phyloP scores from a whole-genome alignment of 2,888 invertebrate species.

The Euproctis similis region DNA sequence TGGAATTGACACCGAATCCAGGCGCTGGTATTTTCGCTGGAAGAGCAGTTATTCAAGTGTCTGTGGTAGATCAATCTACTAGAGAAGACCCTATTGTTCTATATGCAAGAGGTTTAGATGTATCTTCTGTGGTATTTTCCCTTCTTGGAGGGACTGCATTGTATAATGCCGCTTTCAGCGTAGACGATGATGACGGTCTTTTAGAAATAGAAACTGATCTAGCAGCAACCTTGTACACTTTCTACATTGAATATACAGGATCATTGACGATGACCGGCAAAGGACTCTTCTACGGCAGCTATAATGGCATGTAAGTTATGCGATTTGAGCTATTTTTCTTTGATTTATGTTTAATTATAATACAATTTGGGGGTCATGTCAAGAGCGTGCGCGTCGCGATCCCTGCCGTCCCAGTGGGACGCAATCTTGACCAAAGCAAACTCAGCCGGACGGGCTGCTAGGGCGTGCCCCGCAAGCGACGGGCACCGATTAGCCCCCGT shows the following conservation, averaged over 20 bases:
- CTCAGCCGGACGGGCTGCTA: too few species aligned
- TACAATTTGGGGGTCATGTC: too few species aligned
- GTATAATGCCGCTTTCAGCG: constrained; percentile 14
- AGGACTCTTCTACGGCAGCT: constrained; percentile 35
- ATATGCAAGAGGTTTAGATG: constrained; percentile 26
- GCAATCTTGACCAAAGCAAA: too few species aligned
- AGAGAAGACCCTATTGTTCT: constrained; percentile 34
- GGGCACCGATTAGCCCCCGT: too few species aligned
- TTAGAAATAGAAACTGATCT: constrained; percentile 32
- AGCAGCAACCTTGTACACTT: constrained; percentile 25
- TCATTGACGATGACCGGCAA: constrained; percentile 20
- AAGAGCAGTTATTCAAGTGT: constrained; percentile 25
- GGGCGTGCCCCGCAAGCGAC: too few species aligned
- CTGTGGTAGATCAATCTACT: constrained; percentile 20
- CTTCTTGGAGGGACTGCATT: constrained; percentile 23
- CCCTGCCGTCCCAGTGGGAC: too few species aligned
- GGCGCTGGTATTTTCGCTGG: constrained; percentile 33
- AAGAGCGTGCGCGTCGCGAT: too few species aligned
- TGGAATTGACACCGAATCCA: constrained; percentile 32
- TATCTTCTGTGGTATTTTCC: constrained; percentile 30
- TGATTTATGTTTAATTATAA: too few species aligned
- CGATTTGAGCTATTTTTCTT: background rate
- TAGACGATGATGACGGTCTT: constrained; percentile 28
- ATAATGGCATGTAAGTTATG: constrained; percentile 32
- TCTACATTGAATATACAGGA: constrained; percentile 39